Percentiles rank a stretch among this genome's conserved stretches.
Conservation (phyloP, 2,888 invertebrate species). For the Stenchaetothrips biformis region DNA sequence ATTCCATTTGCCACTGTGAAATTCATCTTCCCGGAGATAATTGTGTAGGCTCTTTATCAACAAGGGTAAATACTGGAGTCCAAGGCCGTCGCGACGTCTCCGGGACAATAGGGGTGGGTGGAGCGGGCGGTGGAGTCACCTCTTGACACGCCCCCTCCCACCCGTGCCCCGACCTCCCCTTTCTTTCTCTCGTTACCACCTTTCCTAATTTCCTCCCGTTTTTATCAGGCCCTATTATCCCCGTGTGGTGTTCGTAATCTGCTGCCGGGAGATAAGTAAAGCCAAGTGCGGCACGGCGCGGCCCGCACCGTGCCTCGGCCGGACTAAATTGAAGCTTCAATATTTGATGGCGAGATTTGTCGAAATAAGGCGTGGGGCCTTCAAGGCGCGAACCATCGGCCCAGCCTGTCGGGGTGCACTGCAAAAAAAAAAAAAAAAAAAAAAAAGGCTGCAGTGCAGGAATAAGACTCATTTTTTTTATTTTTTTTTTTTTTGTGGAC, state of each 20-base stretch:
- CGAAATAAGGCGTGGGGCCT: background rate
- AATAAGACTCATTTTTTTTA: too few relatives aligned
- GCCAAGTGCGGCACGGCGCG: background rate
- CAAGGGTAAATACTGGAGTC: background rate
- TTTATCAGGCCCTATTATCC: background rate
- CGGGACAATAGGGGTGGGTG: background rate
- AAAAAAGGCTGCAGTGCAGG: too few relatives aligned
- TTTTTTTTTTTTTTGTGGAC: too few relatives aligned
- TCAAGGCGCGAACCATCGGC: background rate
- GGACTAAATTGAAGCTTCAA: slow-evolving; percentile 19
- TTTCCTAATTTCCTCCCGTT: background rate
- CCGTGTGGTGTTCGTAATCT: slow-evolving; percentile 11
- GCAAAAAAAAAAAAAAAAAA: too few relatives aligned
- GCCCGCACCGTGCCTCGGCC: background rate
- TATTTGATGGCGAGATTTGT: slow-evolving; percentile 21
- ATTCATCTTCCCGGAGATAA: slow-evolving; percentile 14
- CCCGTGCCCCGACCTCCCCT: too few relatives aligned
- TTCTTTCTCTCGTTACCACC: background rate
- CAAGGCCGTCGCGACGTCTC: background rate
- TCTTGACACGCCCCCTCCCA: background rate
- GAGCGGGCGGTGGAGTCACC: background rate
- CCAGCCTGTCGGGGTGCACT: too few relatives aligned
- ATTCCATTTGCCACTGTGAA: slow-evolving; percentile 7
- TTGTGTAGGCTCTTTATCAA: slow-evolving; percentile 14
- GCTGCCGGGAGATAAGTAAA: slow-evolving; percentile 8